Conservation (phyloP, 2,113 vertebrate genomes). For the Leptosomus discolor region DNA sequence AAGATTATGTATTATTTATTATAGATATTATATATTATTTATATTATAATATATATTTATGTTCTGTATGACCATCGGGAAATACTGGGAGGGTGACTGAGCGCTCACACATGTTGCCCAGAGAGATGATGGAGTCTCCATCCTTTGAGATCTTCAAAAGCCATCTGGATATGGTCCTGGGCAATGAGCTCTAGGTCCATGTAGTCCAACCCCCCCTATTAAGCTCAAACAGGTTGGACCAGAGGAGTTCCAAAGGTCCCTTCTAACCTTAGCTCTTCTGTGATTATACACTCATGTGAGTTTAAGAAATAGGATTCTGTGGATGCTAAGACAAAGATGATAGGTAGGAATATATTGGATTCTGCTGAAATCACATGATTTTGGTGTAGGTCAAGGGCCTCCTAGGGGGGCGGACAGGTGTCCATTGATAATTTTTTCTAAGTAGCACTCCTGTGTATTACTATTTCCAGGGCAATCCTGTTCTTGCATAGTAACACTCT, state of each 20-base stretch:
- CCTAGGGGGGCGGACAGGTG: neutral
- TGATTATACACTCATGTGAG: neutral
- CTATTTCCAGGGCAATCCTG: rapidly evolving
- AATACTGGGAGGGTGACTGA: neutral
- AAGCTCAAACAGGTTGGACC: neutral
- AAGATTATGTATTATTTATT: too few relatives aligned
- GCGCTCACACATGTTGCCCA: neutral
- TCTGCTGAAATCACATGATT: neutral
- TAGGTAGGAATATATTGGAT: neutral
- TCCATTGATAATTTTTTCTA: neutral
- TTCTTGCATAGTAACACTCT: neutral
- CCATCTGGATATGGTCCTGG: too few relatives aligned
- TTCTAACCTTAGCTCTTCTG: neutral
- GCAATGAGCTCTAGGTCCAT: neutral
- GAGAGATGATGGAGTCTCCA: neutral
- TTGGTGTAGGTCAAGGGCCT: neutral
- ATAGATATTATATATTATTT: too few relatives aligned
- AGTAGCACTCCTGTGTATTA: rapidly evolving
- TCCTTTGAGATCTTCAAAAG: neutral
- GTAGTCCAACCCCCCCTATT: neutral
- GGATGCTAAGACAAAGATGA: neutral
- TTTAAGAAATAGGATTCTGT: neutral
- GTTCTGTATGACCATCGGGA: neutral
- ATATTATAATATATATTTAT: too few relatives aligned
- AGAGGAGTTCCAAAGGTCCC: neutral